phyloP scores from a whole-genome alignment of 1,140 invertebrate species.

The Chlorops oryzae region DNA sequence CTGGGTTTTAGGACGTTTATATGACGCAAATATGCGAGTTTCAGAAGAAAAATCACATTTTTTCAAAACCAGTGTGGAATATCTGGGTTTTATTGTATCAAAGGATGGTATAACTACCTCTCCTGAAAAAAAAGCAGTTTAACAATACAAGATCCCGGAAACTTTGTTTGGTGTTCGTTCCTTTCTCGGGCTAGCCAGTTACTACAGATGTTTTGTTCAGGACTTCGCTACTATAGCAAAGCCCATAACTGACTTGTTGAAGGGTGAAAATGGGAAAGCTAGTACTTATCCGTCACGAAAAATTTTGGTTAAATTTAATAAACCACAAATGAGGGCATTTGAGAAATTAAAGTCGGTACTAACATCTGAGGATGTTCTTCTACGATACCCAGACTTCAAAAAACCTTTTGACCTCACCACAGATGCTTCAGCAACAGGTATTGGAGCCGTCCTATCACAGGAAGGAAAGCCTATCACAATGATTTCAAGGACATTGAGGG shows the following conservation, averaged over 20 bases:
- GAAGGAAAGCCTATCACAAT: constrained; percentile 15
- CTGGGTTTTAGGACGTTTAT: no score
- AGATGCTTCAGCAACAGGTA: constrained; percentile 12
- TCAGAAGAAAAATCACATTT: constrained; percentile 50
- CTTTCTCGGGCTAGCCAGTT: constrained; percentile 20
- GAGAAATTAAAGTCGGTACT: constrained; percentile 28
- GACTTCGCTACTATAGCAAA: constrained; percentile 11
- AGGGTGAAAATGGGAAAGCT: constrained; percentile 16
- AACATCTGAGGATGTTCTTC: not conserved
- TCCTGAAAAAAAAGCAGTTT: constrained; percentile 24
- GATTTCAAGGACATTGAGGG: constrained; percentile 22
- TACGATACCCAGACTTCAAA: constrained; percentile 14
- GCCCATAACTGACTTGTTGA: constrained; percentile 7
- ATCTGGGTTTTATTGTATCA: constrained; percentile 13
- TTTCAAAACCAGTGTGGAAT: constrained; percentile 22
- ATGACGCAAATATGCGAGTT: no score
- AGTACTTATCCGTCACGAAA: constrained; percentile 10
- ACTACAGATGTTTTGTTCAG: constrained; percentile 17
- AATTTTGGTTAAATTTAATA: not conserved
- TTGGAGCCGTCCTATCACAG: constrained; percentile 19
- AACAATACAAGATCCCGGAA: constrained; percentile 14
- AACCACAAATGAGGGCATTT: constrained; percentile 37
- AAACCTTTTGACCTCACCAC: constrained; percentile 19
- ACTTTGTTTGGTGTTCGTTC: constrained; percentile 16
- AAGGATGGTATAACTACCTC: constrained; percentile 14